These are phyloP conservation scores for Anniella stebbinsi DNA, from an alignment of 2,797 vertebrate genomes.

Conservation along the genomic window DNA sequence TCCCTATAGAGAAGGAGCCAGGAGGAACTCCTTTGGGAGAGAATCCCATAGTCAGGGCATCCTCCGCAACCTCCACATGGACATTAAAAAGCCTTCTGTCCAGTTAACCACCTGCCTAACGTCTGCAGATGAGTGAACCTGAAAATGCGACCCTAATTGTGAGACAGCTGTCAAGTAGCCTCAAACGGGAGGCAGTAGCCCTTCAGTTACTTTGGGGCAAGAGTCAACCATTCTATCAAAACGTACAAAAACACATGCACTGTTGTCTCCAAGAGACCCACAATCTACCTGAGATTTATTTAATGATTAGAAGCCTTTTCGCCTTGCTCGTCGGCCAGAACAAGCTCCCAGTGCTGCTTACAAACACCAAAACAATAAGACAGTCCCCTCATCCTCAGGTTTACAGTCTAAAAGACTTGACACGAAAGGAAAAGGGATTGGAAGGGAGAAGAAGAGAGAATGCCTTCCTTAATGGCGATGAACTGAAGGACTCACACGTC, in stretches of 20 bases:
- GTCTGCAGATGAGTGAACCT: no score
- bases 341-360: not conserved
- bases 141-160: no score
- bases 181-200: no score
- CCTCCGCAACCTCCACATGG: no score
- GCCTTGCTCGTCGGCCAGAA: not conserved
- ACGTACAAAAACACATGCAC: no score
- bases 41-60: not conserved
- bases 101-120: not conserved
- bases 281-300: not conserved
- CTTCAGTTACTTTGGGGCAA: no score
- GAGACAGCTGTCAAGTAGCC: no score
- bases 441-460: no score
- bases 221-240: no score
- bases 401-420: not conserved
- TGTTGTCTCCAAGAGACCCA: not conserved
- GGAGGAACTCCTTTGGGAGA: not conserved
- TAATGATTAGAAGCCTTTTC: not conserved
- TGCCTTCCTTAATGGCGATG: not conserved
- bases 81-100: not conserved
- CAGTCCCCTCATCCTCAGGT: not conserved
- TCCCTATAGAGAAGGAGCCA: not conserved
- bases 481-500: not conserved
- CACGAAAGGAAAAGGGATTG: not conserved
- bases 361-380: not conserved